A percentile compares a stretch with the other conserved stretches of the same genome.
Evolutionary conservation across 2,113 vertebrate genomes (phyloP).

Genomic region (Pachyramphus minor): DNA sequence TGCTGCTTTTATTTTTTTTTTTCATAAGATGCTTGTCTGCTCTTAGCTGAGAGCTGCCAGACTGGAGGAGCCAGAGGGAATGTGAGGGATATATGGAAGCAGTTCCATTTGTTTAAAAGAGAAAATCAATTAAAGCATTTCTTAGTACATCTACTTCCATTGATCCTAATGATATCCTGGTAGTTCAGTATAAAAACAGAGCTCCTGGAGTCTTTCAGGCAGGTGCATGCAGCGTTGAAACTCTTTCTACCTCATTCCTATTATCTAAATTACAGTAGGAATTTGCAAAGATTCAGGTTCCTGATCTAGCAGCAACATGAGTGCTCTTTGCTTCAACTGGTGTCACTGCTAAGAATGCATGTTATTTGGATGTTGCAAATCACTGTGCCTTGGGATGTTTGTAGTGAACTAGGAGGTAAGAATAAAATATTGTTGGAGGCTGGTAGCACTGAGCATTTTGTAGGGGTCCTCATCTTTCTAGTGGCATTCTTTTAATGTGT

Average conservation of each 20-base stretch:
- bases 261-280: constrained; percentile 3
- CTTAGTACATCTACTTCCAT: not conserved
- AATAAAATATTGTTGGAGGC: not conserved
- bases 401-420: not conserved
- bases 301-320: not conserved
- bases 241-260: not conserved
- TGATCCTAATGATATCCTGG: not conserved
- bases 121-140: not conserved
- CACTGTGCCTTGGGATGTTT: not conserved
- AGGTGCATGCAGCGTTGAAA: not conserved
- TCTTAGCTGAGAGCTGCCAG: not conserved
- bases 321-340: not conserved
- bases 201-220: not conserved
- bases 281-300: not conserved
- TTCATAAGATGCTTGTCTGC: not conserved
- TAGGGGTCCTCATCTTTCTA: not conserved
- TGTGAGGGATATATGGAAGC: not conserved
- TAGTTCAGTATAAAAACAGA: not conserved
- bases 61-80: not conserved
- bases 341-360: not conserved
- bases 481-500: not conserved
- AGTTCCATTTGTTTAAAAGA: not conserved
- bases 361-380: not conserved
- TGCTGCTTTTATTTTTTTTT: not conserved
- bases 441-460: not conserved